These are phyloP conservation scores for Tichodroma muraria DNA, from an alignment of 2,113 vertebrate genomes.

Conservation along the genomic window DNA sequence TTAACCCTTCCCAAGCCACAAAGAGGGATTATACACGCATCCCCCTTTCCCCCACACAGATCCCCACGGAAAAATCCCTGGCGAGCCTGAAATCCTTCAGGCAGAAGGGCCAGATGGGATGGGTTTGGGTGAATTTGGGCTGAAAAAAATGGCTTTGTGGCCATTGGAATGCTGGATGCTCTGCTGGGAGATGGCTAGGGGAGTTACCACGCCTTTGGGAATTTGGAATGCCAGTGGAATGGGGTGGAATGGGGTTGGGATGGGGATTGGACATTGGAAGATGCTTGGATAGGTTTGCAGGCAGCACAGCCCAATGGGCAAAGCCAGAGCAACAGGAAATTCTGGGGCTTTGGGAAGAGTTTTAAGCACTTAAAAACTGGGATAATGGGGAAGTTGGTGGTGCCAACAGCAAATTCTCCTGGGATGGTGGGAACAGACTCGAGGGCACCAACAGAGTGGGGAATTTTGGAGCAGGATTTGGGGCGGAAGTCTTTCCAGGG, in stretches of 20 bases:
- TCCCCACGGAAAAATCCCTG: not conserved
- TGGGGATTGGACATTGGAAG: too few species aligned
- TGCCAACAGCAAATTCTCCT: not conserved
- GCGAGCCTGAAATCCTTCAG: not conserved
- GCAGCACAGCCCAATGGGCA: not conserved
- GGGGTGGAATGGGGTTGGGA: not conserved
- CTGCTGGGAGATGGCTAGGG: not conserved
- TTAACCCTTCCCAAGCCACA: not conserved
- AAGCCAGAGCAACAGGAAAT: not conserved
- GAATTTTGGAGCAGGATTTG: not conserved
- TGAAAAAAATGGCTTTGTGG: not conserved
- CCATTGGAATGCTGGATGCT: rapidly evolving
- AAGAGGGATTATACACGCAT: not conserved
- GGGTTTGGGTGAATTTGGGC: not conserved
- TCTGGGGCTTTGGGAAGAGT: not conserved
- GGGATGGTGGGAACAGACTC: rapidly evolving
- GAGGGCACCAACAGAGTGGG: rapidly evolving
- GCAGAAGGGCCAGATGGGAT: not conserved
- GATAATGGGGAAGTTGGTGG: not conserved
- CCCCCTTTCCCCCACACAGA: not conserved
- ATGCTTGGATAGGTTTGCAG: not conserved
- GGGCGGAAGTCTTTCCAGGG: not conserved
- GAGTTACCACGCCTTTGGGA: not conserved
- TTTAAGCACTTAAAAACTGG: not conserved
- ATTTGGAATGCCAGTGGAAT: not conserved